Conservation (phyloP, 2,113 vertebrate genomes). For the Bettongia penicillata region DNA sequence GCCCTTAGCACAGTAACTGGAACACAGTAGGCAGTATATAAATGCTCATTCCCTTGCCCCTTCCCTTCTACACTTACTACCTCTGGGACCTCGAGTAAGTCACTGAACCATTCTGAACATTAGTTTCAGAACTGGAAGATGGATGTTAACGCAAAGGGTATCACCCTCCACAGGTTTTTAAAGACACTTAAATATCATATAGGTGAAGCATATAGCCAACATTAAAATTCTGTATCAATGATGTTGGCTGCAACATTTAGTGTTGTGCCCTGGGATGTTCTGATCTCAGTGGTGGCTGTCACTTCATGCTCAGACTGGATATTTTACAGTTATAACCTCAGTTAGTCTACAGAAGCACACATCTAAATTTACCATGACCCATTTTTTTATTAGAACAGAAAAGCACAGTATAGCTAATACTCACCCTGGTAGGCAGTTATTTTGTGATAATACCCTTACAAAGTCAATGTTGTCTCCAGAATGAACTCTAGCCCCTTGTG, state of each 20-base stretch:
- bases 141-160: not conserved
- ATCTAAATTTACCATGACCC: constrained; percentile 26
- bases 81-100: not conserved
- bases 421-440: constrained; percentile 33
- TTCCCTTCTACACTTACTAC: not conserved
- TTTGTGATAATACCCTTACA: constrained; percentile 46
- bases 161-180: not conserved
- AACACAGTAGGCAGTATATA: not conserved
- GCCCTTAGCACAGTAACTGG: not conserved
- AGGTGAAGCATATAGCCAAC: not conserved
- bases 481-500: constrained; percentile 35
- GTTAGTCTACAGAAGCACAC: constrained; percentile 1
- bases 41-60: not conserved
- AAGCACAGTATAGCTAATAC: not conserved
- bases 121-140: not conserved
- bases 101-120: not conserved
- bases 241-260: not conserved
- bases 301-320: constrained; percentile 15
- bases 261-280: not conserved
- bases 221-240: not conserved
- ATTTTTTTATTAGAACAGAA: constrained; percentile 54
- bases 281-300: not conserved
- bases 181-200: not conserved
- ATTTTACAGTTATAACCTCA: constrained; percentile 8
- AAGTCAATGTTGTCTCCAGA: constrained; percentile 46